phyloP scores from a whole-genome alignment of 2,888 invertebrate genomes.

The Napeogenes inachia region DNA sequence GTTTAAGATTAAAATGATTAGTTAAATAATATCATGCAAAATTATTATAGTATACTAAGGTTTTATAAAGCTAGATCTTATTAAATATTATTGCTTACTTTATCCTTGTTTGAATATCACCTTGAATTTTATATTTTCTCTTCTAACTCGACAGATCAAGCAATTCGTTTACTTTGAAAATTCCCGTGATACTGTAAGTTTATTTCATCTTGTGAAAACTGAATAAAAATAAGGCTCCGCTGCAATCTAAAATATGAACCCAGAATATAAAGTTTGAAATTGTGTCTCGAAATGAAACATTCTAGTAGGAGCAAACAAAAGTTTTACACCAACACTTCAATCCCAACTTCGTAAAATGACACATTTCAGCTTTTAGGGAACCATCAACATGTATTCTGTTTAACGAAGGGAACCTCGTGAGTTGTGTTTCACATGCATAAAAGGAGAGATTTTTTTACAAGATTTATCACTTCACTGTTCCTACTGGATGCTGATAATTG shows the following conservation, averaged over 20 bases:
- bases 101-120: too few relatives aligned
- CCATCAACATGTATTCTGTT: slow-evolving; percentile 23
- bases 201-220: slow-evolving; percentile 36
- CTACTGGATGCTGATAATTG: slow-evolving; percentile 37
- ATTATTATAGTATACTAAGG: too few relatives aligned
- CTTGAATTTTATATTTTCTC: background rate
- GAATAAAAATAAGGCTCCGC: slow-evolving; percentile 39
- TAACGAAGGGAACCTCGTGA: slow-evolving; percentile 26
- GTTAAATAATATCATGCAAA: too few relatives aligned
- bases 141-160: slow-evolving; percentile 1
- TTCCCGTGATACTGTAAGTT: slow-evolving; percentile 20
- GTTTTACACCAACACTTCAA: slow-evolving; percentile 43
- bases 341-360: slow-evolving; percentile 35
- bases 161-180: slow-evolving; percentile 19
- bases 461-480: slow-evolving; percentile 44
- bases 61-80: too few relatives aligned
- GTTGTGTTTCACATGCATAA: slow-evolving; percentile 29
- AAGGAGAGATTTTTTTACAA: slow-evolving; percentile 34
- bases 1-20: too few relatives aligned
- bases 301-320: slow-evolving; percentile 36
- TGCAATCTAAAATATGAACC: slow-evolving; percentile 46
- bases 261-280: slow-evolving; percentile 40
- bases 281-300: slow-evolving; percentile 38
- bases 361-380: slow-evolving; percentile 27
- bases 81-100: too few relatives aligned